phyloP scores from a whole-genome alignment of 1,140 invertebrate species.

The Pentalonia nigronervosa region DNA sequence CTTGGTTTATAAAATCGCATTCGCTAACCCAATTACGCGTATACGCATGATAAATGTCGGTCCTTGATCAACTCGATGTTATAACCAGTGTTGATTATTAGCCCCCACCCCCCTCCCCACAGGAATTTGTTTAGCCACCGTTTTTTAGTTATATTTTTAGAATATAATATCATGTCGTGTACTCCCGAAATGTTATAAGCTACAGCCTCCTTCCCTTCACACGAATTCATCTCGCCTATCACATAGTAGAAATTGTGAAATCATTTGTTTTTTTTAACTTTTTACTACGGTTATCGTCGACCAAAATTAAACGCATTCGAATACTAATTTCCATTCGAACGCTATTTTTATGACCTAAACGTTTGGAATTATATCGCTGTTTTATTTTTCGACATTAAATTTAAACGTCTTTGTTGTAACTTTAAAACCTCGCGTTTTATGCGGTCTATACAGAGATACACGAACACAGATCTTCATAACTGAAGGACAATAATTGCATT shows the following conservation, averaged over 20 bases:
- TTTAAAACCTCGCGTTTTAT: not conserved
- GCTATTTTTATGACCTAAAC: not conserved
- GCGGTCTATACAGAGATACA: not conserved
- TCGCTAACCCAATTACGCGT: not conserved
- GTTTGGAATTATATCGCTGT: not conserved
- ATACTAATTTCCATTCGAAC: not conserved
- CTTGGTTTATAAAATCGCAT: not conserved
- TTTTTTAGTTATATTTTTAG: too few relatives aligned
- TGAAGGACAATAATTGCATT: too few relatives aligned
- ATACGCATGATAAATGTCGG: not conserved
- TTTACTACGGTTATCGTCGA: not conserved
- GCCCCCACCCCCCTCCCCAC: too few relatives aligned
- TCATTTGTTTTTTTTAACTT: not conserved
- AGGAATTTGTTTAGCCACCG: too few relatives aligned
- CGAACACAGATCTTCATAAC: not conserved
- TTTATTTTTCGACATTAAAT: not conserved
- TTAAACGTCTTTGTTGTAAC: not conserved
- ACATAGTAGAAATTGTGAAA: not conserved
- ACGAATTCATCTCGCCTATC: too few relatives aligned
- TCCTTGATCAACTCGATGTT: too few relatives aligned
- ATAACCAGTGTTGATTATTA: too few relatives aligned
- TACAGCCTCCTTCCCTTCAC: too few relatives aligned
- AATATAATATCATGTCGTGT: too few relatives aligned
- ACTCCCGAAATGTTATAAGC: too few relatives aligned
- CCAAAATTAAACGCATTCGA: too few relatives aligned